Base-by-base conservation (phyloP, 2,113 vertebrate genomes). In the Pseudonaja textilis region DNA sequence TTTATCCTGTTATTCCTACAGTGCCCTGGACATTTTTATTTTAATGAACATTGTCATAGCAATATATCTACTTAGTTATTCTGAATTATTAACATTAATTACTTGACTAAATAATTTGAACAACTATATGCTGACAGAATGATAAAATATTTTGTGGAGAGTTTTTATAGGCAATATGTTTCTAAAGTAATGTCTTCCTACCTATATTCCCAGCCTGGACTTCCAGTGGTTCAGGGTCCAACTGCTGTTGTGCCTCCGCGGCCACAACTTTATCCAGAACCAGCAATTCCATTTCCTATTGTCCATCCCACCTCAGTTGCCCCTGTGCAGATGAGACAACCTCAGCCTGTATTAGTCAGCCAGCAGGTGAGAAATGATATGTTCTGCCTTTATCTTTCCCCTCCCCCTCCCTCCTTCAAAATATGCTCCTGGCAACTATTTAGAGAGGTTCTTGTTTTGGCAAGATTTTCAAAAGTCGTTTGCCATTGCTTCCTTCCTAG, bases 291-390 rank as follows among this genome's bases (percentile, higher is more conserved):
- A 0, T 97, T 98, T 45, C 92, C 97, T 0, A 93, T 97, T 0
- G 93, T 97, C 59, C 96, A 97, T 89, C 96, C 97, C 9, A 97
- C 92, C 18, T 96, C 97, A 0, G 95, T 97, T 8, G 39, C 97
- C 69, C 91, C 97, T 0, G 90, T 96, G 14, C 97, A 95, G 0
- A 91, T 96, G 11, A 97, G 95, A 39, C 96, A 96, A 87, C 92
- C 95, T 0, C 97, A 97, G 12, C 94, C 97, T 0, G 91, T 94
- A 8, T 95, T 98, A 92, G 74, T 96, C 0, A 8, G 95, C 88
- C 98, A 98, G 94, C 98, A 98, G 98, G 99, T 99, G 90, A 98
- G 98, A 85, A 34, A 22, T 25, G 10, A 45, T 18, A 10, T 61
- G 22, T 61, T 91, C 22, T 81, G 29, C 0, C 22, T 57, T 23